phyloP scores from a whole-genome alignment of 2,113 vertebrate species.

The Cyprinodon variegatus region DNA sequence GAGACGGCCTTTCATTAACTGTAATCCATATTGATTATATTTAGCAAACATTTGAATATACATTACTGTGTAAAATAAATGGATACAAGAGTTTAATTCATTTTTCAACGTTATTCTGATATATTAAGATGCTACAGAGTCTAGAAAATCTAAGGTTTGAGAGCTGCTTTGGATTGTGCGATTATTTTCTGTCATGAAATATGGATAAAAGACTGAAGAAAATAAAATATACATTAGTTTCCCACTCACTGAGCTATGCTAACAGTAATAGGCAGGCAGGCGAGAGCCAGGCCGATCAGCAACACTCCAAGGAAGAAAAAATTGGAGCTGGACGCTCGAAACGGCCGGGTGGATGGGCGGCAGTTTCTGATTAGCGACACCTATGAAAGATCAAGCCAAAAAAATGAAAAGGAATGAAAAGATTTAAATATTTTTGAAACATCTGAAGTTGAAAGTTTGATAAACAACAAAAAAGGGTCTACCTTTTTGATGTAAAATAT shows the following conservation, averaged over 20 bases:
- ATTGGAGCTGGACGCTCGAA: constrained; percentile 92
- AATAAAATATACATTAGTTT: background rate
- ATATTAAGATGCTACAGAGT: background rate
- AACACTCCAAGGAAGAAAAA: constrained; percentile 93
- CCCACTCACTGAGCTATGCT: constrained; percentile 87
- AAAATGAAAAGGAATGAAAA: too few species aligned
- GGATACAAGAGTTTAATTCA: background rate
- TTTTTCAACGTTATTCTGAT: background rate
- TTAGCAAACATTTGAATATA: too few species aligned
- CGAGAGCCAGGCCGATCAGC: constrained; percentile 88
- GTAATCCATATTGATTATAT: too few species aligned
- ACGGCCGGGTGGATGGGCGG: constrained; percentile 84
- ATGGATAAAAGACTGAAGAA: background rate
- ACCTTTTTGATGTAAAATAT: constrained; percentile 98
- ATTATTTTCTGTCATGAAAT: too few species aligned
- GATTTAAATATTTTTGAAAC: background rate
- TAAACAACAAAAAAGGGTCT: background rate
- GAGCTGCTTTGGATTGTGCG: background rate
- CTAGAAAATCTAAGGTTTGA: background rate
- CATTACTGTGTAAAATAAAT: background rate
- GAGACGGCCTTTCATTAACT: too few species aligned
- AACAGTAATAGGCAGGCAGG: constrained; percentile 85
- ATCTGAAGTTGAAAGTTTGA: background rate
- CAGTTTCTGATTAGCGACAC: constrained; percentile 86
- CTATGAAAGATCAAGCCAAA: constrained; percentile 41